A percentile compares a stretch with the other conserved stretches of the same genome.
These are phyloP conservation scores for Bombus pyrosoma DNA, from an alignment of 1,140 invertebrate species.

Conservation along the genomic window DNA sequence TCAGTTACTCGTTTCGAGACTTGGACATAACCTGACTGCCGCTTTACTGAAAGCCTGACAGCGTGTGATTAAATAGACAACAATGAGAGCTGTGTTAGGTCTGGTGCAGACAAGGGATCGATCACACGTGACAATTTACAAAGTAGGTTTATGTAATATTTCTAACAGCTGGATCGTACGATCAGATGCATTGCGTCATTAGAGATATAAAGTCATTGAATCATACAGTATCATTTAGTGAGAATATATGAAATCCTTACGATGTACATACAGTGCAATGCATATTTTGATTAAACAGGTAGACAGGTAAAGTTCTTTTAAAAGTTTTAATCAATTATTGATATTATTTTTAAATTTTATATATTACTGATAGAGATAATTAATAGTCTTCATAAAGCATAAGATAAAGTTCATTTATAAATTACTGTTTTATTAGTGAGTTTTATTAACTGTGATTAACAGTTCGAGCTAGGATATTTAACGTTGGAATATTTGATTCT, in stretches of 20 bases:
- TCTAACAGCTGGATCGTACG: not conserved
- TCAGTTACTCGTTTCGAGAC: conserved; percentile 57
- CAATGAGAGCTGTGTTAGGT: conserved; percentile 47
- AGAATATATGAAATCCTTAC: not conserved
- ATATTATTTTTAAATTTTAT: too few species aligned
- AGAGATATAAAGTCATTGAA: not conserved
- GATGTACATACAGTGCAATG: not conserved
- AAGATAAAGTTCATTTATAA: too few species aligned
- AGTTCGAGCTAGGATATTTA: too few species aligned
- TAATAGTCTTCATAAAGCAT: too few species aligned
- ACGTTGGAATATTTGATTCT: too few species aligned
- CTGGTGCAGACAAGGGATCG: not conserved
- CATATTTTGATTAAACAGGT: too few species aligned
- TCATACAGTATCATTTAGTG: not conserved
- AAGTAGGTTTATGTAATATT: not conserved
- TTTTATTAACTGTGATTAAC: too few species aligned
- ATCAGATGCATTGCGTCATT: not conserved
- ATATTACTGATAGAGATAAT: too few species aligned
- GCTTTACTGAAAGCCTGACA: conserved; percentile 56
- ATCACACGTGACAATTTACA: not conserved
- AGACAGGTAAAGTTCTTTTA: too few species aligned
- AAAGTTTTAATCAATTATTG: too few species aligned
- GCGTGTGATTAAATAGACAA: conserved; percentile 78
- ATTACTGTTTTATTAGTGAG: too few species aligned
- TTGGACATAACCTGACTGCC: conserved; percentile 58